These are phyloP conservation scores for Heliconius melpomene DNA, from an alignment of 1,140 invertebrate species.

Conservation along the genomic window DNA sequence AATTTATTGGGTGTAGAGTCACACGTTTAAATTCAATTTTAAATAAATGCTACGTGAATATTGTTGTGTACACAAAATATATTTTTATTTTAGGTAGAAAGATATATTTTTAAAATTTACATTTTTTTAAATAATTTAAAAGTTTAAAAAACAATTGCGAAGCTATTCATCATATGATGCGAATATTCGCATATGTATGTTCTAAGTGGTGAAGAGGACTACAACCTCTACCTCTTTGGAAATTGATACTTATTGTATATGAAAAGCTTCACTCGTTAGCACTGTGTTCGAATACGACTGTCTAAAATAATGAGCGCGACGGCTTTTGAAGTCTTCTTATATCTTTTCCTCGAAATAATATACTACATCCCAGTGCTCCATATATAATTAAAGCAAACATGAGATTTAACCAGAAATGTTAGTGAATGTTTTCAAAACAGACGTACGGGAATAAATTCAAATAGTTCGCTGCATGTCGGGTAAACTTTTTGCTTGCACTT, in stretches of 20 bases:
- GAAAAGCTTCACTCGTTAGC: not conserved
- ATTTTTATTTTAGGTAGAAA: no score
- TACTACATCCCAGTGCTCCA: not conserved
- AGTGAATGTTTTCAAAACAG: not conserved
- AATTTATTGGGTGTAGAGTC: not conserved
- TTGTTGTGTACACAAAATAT: no score
- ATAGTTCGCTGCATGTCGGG: not conserved
- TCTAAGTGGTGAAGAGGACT: no score
- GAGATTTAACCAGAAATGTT: constrained; percentile 3
- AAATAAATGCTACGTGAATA: no score
- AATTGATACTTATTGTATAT: constrained; percentile 7
- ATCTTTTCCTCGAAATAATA: constrained; percentile 7
- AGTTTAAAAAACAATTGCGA: no score
- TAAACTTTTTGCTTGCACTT: not conserved
- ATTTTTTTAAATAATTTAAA: no score
- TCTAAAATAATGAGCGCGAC: constrained; percentile 25
- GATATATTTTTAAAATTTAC: no score
- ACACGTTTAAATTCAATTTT: not conserved
- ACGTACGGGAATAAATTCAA: not conserved
- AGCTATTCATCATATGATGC: no score
- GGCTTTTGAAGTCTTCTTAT: constrained; percentile 8
- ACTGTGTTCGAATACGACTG: constrained; percentile 11
- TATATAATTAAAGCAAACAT: not conserved
- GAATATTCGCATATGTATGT: no score
- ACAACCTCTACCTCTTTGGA: no score